Evolutionary conservation across 1,140 invertebrate genomes (phyloP), one percentile per base, ranked within the genome.

Genomic region (Bombus confusus): DNA sequence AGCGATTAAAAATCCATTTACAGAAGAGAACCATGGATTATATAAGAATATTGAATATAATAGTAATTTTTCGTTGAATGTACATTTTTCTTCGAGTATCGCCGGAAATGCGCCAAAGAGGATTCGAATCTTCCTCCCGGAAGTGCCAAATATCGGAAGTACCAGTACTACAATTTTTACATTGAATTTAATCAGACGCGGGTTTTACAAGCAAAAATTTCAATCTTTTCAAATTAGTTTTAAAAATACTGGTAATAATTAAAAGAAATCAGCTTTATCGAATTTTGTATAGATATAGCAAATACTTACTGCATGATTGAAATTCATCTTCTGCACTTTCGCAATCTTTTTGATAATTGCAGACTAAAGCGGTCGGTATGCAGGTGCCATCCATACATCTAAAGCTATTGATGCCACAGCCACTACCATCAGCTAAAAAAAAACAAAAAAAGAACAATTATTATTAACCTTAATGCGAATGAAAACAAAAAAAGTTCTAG

Each of bases 291-390:
- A 62, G 4, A 62, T 62, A n/a, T n/a, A 66, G 6, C 6, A 28
- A 52, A 82, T 95, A 98, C 98, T 98, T 96, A 98, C 98, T 97
- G 95, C 98, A 98, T 31, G 97, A 96, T 91, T 98, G 98, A 94
- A 97, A 97, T 94, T 99, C 98, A 94, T 99, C 98, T 94, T 98
- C 98, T 57, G 97, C 98, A 91, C 97, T 98, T 80, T 97, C 97
- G 95, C 98, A 99, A 95, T 99, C 98, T 92, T 97, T 96, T 91
- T 98, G 97, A 93, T 98, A 98, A 95, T 99, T 98, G 96, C 98
- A 99, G 81, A 98, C 97, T 96, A 96, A 97, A 71, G 97, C 94
- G 84, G 96, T 95, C 4, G 97, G 97, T 92, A 99, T 98, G 95
- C 98, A 99, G 93, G 97, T 97, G 88, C 98, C 98, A 93, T 98